Percentiles rank a stretch among this genome's conserved stretches.
Conservation (phyloP, 2,888 invertebrate genomes). For the Pharmacophagus antenor region DNA sequence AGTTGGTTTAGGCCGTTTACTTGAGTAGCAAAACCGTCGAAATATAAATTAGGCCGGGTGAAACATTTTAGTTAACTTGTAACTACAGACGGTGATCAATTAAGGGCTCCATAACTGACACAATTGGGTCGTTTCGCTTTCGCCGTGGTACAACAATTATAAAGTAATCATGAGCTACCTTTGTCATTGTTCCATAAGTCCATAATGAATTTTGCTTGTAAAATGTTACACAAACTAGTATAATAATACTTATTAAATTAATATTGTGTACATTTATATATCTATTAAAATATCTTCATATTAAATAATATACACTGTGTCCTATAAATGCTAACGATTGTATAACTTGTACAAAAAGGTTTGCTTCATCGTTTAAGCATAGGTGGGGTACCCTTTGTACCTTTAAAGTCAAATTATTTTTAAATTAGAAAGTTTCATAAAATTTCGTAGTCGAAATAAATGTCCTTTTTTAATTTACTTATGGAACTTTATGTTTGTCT, state of each 20-base stretch:
- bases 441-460: no score
- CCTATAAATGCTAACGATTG: no score
- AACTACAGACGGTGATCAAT: constrained; percentile 27
- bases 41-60: constrained; percentile 27
- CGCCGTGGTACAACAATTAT: constrained; percentile 21
- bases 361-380: no score
- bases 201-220: background rate
- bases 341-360: no score
- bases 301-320: no score
- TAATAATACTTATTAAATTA: background rate
- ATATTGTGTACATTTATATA: background rate
- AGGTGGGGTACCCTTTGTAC: no score
- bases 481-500: no score
- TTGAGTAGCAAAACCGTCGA: constrained; percentile 5
- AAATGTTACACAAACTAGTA: background rate
- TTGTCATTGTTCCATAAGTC: background rate
- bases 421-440: no score
- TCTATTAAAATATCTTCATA: no score
- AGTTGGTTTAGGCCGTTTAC: constrained; percentile 7
- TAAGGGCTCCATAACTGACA: constrained; percentile 28
- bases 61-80: constrained; percentile 28
- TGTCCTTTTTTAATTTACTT: no score
- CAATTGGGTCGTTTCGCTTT: constrained; percentile 29
- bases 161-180: constrained; percentile 17
- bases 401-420: no score